These are phyloP conservation scores for Vidua macroura DNA, from an alignment of 2,113 vertebrate genomes.

Conservation along the genomic window DNA sequence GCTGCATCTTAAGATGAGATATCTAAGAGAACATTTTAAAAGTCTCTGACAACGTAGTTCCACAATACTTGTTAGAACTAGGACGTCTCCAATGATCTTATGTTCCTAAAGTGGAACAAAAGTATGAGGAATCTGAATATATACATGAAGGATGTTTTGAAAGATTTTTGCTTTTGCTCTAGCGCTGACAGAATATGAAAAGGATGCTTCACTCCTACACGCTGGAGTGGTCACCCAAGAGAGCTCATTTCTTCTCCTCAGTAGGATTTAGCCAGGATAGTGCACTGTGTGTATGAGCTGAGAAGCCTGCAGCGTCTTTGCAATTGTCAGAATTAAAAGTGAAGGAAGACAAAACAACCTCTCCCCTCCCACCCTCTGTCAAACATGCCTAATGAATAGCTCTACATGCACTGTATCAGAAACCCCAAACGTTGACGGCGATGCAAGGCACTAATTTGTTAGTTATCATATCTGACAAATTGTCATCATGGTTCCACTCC, in stretches of 20 bases:
- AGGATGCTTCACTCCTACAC: conserved; percentile 64
- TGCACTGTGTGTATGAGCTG: background rate
- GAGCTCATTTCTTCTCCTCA: conserved; percentile 67
- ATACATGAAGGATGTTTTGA: conserved; percentile 67
- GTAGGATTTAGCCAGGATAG: conserved; percentile 56
- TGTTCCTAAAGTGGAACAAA: conserved; percentile 58
- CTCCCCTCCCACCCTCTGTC: conserved; percentile 64
- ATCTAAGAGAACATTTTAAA: conserved; percentile 59
- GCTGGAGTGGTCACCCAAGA: conserved; percentile 67
- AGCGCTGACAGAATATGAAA: conserved; percentile 63
- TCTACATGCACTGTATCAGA: conserved; percentile 54
- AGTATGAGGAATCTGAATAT: conserved; percentile 65
- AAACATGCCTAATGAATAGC: conserved; percentile 64
- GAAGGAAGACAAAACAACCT: conserved; percentile 68
- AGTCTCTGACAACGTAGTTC: conserved; percentile 63
- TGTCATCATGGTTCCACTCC: conserved; percentile 61
- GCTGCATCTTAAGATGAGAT: conserved; percentile 52
- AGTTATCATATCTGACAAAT: conserved; percentile 68
- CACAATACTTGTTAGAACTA: conserved; percentile 58
- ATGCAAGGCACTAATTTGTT: conserved; percentile 53
- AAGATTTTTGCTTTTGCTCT: conserved; percentile 59
- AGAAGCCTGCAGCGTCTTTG: conserved; percentile 64
- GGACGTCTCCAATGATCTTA: conserved; percentile 49
- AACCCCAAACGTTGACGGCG: conserved; percentile 52
- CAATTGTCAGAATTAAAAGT: conserved; percentile 71